Evolutionary conservation across 1,140 invertebrate species (phyloP), one percentile per base, ranked within the genome.

Genomic region (Drepana arcuata): DNA sequence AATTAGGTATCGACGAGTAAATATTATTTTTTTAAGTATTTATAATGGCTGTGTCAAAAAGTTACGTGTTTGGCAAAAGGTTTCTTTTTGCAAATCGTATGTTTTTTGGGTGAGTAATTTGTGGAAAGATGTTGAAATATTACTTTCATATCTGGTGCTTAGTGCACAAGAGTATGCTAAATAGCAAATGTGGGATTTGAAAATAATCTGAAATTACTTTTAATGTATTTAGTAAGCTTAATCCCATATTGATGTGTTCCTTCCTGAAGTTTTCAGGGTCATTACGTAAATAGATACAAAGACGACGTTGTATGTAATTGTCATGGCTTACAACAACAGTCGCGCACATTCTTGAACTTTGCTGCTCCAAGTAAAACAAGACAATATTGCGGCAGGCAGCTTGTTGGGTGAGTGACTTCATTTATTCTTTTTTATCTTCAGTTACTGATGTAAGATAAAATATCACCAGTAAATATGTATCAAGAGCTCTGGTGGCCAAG

Each of bases 331-430:
- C 26, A 53, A 14, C 50, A 56, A 33, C 67, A 68, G 34, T 55
- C 46, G 37, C 65, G 80, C 15, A 60, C 47, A n/a, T 74, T 84
- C 34, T 65, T 85, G 32, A 80, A 25, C 24, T 68, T 83, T 34
- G 51, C 78, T 16, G 66, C 65, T 34, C 48, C 49, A 18, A 84
- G 62, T 31, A 83, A 77, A 42, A 85, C 77, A 47, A 88, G 88
- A 58, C 84, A 87, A 53, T 91, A 91, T 52, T 83, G 85, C 58
- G 89, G 89, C 47, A 87, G 90, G 56, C 90, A 92, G 70, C 70
- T 92, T 21, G 83, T 92, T 31, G 91, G 91, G 90, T 92, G 82
- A 84, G 79, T 66, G 7, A 21, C 13, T 40, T n/a, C n/a, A n/a
- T n/a, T n/a, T n/a, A n/a, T n/a, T n/a, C n/a, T n/a, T n/a, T n/a